Evolutionary conservation across 1,140 invertebrate genomes (phyloP).

Genomic region (Cyclina sinensis): DNA sequence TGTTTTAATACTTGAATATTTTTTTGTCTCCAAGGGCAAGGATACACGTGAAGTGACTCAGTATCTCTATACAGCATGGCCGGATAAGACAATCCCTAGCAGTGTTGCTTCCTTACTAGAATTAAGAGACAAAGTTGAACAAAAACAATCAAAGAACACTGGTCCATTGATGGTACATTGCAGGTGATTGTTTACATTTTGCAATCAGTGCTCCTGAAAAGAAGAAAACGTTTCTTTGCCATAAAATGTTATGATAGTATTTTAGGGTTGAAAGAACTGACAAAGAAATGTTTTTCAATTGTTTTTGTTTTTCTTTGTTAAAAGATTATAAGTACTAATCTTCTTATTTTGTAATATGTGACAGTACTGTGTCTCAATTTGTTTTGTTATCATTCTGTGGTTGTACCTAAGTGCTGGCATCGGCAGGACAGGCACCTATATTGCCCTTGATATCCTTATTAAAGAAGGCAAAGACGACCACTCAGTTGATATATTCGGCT

Average conservation of each 20-base stretch:
- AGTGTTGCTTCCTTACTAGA: neutral
- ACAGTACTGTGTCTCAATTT: too few relatives aligned
- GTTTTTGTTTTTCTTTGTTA: too few relatives aligned
- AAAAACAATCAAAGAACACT: neutral
- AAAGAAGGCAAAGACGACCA: neutral
- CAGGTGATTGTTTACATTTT: neutral
- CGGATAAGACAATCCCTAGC: slow-evolving; percentile 14
- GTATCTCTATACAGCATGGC: slow-evolving; percentile 60
- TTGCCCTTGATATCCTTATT: slow-evolving; percentile 16
- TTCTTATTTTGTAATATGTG: too few relatives aligned
- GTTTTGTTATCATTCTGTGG: too few relatives aligned
- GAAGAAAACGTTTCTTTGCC: too few relatives aligned
- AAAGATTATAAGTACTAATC: too few relatives aligned
- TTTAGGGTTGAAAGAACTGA: too few relatives aligned
- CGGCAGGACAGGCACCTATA: slow-evolving; percentile 12
- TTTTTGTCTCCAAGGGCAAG: neutral
- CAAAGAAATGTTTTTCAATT: too few relatives aligned
- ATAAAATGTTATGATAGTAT: too few relatives aligned
- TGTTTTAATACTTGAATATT: too few relatives aligned
- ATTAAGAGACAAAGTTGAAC: slow-evolving; percentile 33
- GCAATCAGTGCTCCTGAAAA: too few relatives aligned
- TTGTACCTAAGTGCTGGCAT: slow-evolving; percentile 19
- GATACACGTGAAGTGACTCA: slow-evolving; percentile 15
- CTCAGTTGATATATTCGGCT: slow-evolving; percentile 13
- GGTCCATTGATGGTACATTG: neutral